phyloP scores from a whole-genome alignment of 2,797 vertebrate species.

The Onychomys arenicola region DNA sequence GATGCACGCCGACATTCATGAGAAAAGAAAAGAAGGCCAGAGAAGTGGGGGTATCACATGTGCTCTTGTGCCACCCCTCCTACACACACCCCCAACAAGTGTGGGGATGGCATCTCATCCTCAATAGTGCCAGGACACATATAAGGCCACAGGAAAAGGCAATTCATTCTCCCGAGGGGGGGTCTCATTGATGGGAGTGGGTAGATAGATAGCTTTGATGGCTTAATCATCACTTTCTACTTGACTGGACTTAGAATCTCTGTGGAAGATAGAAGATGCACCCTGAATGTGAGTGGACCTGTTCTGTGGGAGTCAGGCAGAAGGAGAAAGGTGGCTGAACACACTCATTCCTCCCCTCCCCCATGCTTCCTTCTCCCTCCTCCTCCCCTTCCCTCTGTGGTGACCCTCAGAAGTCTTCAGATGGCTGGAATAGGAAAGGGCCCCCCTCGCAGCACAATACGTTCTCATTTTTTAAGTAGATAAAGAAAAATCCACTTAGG shows the following conservation, averaged over 20 bases:
- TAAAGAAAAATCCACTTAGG: background rate
- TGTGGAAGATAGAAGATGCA: background rate
- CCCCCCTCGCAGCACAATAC: background rate
- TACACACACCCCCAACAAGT: background rate
- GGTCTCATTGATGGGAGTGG: background rate
- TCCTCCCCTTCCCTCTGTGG: background rate
- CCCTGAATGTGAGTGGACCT: background rate
- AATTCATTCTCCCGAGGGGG: background rate
- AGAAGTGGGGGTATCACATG: too few relatives aligned
- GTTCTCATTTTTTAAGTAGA: background rate
- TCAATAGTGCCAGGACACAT: rapidly evolving
- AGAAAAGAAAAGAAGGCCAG: too few relatives aligned
- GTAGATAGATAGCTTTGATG: background rate
- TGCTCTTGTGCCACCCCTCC: background rate
- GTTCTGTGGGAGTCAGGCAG: background rate
- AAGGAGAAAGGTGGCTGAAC: background rate
- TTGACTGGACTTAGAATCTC: background rate
- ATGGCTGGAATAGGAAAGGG: background rate
- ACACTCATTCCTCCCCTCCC: background rate
- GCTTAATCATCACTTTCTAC: background rate
- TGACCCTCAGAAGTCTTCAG: background rate
- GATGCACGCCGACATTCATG: background rate
- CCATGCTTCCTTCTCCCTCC: background rate
- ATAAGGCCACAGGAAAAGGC: rapidly evolving
- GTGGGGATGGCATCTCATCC: background rate